Percentiles rank a stretch among this genome's conserved stretches.
phyloP scores from a whole-genome alignment of 1,140 invertebrate species.

The Eumeta japonica region DNA sequence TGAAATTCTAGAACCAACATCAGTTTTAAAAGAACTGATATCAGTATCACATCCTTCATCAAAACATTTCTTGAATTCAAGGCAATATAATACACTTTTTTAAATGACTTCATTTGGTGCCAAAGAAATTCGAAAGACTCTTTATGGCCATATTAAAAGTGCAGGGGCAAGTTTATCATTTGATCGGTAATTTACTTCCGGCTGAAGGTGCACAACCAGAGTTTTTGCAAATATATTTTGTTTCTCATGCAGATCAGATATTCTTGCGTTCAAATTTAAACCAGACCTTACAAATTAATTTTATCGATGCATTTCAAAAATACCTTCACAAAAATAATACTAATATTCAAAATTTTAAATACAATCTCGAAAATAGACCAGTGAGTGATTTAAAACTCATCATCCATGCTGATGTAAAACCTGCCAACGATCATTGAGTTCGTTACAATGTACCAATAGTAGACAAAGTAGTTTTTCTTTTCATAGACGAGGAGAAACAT shows the following conservation, averaged over 20 bases:
- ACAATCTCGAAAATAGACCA: conserved; percentile 17
- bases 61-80: conserved; percentile 19
- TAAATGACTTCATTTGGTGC: no score
- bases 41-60: conserved; percentile 12
- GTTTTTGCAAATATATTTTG: conserved; percentile 19
- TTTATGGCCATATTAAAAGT: no score
- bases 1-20: conserved; percentile 11
- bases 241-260: no score
- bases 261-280: conserved; percentile 20
- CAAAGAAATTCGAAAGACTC: no score
- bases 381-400: conserved; percentile 17
- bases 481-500: no score
- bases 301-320: conserved; percentile 16
- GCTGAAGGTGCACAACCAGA: conserved; percentile 12
- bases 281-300: conserved; percentile 15
- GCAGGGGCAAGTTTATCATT: no score
- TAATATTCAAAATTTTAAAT: conserved; percentile 18
- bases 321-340: no score
- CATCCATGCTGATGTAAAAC: conserved; percentile 18
- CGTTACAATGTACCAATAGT: no score
- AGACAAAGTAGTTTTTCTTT: no score
- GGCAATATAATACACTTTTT: no score
- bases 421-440: conserved; percentile 12
- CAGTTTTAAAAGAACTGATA: conserved; percentile 13
- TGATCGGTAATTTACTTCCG: conserved; percentile 18